Evolutionary conservation across 2,113 vertebrate species (phyloP).

Genomic region (Colistium nudipinnis): DNA sequence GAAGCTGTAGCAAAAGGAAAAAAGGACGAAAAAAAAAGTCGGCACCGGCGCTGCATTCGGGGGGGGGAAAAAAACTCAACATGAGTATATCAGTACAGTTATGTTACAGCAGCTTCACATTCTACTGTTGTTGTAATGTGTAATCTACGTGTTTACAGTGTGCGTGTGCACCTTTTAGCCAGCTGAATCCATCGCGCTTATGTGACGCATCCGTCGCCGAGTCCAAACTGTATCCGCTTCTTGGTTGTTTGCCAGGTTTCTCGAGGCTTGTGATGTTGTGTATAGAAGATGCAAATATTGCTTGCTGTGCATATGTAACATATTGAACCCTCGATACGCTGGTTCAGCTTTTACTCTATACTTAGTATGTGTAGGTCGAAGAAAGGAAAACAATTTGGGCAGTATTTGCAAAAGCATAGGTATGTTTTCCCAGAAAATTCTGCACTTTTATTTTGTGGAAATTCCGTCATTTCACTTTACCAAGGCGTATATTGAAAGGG

Average conservation of each 20-base stretch:
- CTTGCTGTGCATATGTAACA: conserved; percentile 73
- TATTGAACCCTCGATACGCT: conserved; percentile 43
- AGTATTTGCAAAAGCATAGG: conserved; percentile 70
- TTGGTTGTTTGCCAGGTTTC: conserved; percentile 50
- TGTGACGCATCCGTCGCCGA: conserved; percentile 46
- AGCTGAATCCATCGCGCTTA: conserved; percentile 47
- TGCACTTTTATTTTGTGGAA: conserved; percentile 43
- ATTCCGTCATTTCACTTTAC: conserved; percentile 26
- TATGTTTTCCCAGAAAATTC: conserved; percentile 33
- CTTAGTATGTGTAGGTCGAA: conserved; percentile 25
- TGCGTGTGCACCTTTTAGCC: conserved; percentile 43
- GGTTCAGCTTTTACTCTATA: conserved; percentile 58
- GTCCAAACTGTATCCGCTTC: conserved; percentile 60
- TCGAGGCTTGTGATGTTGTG: conserved; percentile 57
- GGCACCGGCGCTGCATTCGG: conserved; percentile 39
- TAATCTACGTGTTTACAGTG: conserved; percentile 51
- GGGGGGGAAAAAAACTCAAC: background rate
- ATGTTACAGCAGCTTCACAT: conserved; percentile 34
- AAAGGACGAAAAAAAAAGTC: too few relatives aligned
- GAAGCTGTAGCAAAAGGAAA: conserved; percentile 64
- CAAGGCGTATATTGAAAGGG: too few relatives aligned
- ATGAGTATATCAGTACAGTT: conserved; percentile 14
- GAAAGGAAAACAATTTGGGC: conserved; percentile 50
- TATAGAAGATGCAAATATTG: conserved; percentile 65
- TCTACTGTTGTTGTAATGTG: conserved; percentile 20